Percentiles rank a stretch among this genome's conserved stretches.
These are phyloP conservation scores for Xiphorhynchus elegans DNA, from an alignment of 2,113 vertebrate genomes.

Conservation along the genomic window DNA sequence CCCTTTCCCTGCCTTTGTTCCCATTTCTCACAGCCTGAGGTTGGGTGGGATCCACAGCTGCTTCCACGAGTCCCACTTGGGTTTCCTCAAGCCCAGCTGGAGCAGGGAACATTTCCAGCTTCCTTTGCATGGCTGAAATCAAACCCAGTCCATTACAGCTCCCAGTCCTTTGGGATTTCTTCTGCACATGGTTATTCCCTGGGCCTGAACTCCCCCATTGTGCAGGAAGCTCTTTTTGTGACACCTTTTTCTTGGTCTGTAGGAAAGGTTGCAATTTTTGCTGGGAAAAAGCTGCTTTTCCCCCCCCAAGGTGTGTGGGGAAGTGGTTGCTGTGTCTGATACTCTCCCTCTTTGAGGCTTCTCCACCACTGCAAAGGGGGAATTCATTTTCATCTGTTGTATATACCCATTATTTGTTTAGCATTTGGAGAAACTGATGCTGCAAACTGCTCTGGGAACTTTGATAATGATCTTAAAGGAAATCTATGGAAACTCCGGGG, in stretches of 20 bases:
- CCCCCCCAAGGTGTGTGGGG: accelerated
- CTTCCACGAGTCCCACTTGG: neutral
- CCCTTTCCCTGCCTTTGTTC: neutral
- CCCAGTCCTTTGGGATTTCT: neutral
- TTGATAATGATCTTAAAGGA: neutral
- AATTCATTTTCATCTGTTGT: neutral
- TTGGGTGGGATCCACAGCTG: neutral
- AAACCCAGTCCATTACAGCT: neutral
- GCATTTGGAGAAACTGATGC: neutral
- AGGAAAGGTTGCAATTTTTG: neutral
- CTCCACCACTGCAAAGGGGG: neutral
- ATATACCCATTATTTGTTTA: neutral
- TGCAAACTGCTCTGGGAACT: neutral
- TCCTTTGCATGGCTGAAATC: neutral
- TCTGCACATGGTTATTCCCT: neutral
- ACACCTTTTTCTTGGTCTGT: neutral
- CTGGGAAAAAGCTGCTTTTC: neutral
- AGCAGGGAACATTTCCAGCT: neutral
- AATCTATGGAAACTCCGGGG: neutral
- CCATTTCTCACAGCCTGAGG: neutral
- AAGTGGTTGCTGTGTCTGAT: neutral
- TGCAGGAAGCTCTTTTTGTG: neutral
- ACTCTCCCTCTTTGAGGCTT: neutral
- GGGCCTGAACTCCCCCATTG: neutral
- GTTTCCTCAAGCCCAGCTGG: neutral